Conservation (phyloP, 2,888 invertebrate species). For the Limnephilus auricula region DNA sequence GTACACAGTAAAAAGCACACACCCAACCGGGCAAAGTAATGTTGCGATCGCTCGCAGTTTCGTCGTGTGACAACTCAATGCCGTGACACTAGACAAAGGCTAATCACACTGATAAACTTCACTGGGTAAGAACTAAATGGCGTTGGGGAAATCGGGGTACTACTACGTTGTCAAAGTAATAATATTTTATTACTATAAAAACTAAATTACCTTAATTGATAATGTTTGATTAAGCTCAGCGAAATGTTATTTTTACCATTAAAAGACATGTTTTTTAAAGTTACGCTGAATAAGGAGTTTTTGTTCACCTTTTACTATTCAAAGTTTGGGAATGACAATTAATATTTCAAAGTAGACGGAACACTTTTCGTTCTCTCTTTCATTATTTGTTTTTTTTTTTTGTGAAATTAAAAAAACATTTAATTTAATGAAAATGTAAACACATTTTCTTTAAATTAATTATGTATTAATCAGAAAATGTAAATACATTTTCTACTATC, state of each 20-base stretch:
- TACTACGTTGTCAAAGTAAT: background rate
- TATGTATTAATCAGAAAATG: too few relatives aligned
- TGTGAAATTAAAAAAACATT: too few relatives aligned
- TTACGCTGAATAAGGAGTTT: background rate
- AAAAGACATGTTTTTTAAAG: background rate
- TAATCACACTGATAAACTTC: slow-evolving; percentile 40
- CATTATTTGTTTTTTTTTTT: too few relatives aligned
- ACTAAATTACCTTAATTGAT: background rate
- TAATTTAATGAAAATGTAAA: too few relatives aligned
- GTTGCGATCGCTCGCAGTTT: slow-evolving; percentile 73
- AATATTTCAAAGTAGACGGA: too few relatives aligned
- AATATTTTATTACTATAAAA: background rate
- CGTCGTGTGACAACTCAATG: slow-evolving; percentile 74
- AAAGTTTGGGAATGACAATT: too few relatives aligned
- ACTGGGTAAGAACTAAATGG: slow-evolving; percentile 6
- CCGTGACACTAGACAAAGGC: slow-evolving; percentile 73
- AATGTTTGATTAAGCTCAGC: background rate
- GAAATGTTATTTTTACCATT: background rate
- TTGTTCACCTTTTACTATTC: background rate
- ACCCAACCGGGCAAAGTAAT: slow-evolving; percentile 78
- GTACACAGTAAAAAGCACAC: slow-evolving; percentile 78
- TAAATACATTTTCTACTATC: too few relatives aligned
- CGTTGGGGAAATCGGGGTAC: background rate
- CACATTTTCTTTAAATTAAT: too few relatives aligned
- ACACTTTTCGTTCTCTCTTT: too few relatives aligned